Percentiles rank a stretch among this genome's conserved stretches.
These are phyloP conservation scores for Chroicocephalus ridibundus DNA, from an alignment of 2,113 vertebrate species.

Conservation along the genomic window DNA sequence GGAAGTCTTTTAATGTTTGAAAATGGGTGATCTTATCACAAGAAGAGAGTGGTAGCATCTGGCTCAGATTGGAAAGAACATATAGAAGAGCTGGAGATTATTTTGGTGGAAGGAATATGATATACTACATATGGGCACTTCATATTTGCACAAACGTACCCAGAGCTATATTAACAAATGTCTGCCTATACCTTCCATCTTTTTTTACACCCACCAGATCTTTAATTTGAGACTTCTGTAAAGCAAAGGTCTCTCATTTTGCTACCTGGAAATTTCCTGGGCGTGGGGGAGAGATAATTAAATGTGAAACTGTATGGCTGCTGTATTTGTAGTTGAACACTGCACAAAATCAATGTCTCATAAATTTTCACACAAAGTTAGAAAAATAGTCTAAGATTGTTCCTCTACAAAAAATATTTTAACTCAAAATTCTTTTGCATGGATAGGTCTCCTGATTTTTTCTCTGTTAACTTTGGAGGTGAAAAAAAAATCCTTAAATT, in stretches of 20 bases:
- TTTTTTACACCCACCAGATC: not conserved
- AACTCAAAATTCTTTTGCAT: not conserved
- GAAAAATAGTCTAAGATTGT: not conserved
- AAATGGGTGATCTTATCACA: not conserved
- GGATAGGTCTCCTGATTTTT: not conserved
- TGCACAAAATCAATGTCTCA: not conserved
- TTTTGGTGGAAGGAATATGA: not conserved
- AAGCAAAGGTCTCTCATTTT: not conserved
- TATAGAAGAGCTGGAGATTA: not conserved
- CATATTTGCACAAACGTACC: not conserved
- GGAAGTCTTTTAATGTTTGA: not conserved
- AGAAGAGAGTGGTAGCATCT: not conserved
- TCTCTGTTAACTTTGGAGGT: not conserved
- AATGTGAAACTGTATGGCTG: not conserved
- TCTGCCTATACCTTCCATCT: not conserved
- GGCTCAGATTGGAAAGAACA: not conserved
- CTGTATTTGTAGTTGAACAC: not conserved
- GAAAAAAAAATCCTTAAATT: not conserved
- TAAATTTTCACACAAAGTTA: not conserved
- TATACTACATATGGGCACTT: not conserved
- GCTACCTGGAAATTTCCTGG: not conserved
- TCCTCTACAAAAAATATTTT: not conserved
- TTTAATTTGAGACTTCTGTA: not conserved
- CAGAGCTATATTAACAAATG: not conserved
- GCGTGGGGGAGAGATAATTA: too few species aligned